Evolutionary conservation across 2,888 invertebrate species (phyloP).

Genomic region (Drymonia ruficornis): DNA sequence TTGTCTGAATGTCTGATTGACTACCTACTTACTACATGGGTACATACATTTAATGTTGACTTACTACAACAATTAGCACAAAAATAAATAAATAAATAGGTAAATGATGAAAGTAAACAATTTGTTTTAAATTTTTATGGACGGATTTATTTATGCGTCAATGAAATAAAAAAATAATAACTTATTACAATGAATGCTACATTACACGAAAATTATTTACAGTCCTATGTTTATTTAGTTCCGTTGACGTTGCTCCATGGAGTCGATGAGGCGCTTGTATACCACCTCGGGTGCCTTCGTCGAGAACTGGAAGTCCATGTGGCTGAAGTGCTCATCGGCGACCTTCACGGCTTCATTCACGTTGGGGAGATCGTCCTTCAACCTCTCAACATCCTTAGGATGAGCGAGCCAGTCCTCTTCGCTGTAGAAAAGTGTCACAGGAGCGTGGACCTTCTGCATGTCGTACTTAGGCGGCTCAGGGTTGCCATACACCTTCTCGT

Average conservation of each 20-base stretch:
- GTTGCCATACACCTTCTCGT: constrained; percentile 66
- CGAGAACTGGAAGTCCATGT: constrained; percentile 77
- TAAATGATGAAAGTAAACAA: neutral
- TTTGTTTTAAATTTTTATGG: constrained; percentile 29
- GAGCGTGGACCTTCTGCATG: constrained; percentile 64
- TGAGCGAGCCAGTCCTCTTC: constrained; percentile 88
- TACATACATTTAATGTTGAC: too few species aligned
- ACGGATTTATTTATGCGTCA: constrained; percentile 60
- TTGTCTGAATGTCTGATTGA: too few species aligned
- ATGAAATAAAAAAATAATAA: constrained; percentile 48
- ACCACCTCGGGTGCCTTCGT: constrained; percentile 62
- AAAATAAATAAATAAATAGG: neutral
- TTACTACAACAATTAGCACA: too few species aligned
- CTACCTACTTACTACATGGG: too few species aligned
- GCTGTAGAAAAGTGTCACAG: constrained; percentile 71
- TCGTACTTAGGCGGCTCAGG: constrained; percentile 66
- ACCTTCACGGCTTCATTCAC: constrained; percentile 82
- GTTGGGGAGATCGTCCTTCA: constrained; percentile 83
- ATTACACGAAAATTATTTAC: constrained; percentile 38
- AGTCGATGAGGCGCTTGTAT: constrained; percentile 66
- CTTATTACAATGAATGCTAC: constrained; percentile 43
- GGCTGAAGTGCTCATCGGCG: constrained; percentile 74
- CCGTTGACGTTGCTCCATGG: constrained; percentile 52
- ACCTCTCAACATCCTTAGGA: constrained; percentile 83
- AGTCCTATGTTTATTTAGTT: constrained; percentile 28